Conservation (phyloP, 2,888 invertebrate species). For the Biston betularia region DNA sequence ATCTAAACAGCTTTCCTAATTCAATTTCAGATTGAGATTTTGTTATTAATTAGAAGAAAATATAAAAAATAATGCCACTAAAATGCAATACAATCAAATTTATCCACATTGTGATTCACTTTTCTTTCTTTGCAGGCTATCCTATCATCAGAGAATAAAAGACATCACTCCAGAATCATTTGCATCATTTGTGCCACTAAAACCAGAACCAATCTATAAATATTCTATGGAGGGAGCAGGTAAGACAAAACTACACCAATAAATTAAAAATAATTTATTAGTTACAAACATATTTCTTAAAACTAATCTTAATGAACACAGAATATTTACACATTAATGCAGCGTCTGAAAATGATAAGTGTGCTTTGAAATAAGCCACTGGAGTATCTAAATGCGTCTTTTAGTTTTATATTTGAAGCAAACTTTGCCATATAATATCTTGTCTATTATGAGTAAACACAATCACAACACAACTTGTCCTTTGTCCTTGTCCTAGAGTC, state of each 20-base stretch:
- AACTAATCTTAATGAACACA: constrained; percentile 68
- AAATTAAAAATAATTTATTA: constrained; percentile 56
- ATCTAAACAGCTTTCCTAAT: too few species aligned
- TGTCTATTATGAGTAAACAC: constrained; percentile 6
- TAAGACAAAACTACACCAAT: constrained; percentile 63
- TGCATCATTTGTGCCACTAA: constrained; percentile 92
- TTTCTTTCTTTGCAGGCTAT: constrained; percentile 86
- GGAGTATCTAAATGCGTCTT: constrained; percentile 62
- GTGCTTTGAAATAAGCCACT: constrained; percentile 45
- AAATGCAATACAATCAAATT: not conserved
- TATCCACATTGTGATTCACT: not conserved
- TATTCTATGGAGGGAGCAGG: constrained; percentile 96
- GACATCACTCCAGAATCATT: constrained; percentile 97
- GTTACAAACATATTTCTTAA: constrained; percentile 65
- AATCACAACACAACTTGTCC: not conserved
- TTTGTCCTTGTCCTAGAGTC: not conserved
- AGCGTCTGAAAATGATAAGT: constrained; percentile 46
- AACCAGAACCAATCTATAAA: constrained; percentile 95
- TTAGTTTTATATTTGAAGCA: constrained; percentile 57
- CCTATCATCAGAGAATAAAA: constrained; percentile 96
- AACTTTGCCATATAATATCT: constrained; percentile 34
- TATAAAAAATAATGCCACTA: not conserved
- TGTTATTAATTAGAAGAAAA: not conserved
- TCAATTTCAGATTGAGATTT: too few species aligned
- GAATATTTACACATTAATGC: constrained; percentile 78